Evolutionary conservation across 1,140 invertebrate genomes (phyloP).

Genomic region (Apis laboriosa): DNA sequence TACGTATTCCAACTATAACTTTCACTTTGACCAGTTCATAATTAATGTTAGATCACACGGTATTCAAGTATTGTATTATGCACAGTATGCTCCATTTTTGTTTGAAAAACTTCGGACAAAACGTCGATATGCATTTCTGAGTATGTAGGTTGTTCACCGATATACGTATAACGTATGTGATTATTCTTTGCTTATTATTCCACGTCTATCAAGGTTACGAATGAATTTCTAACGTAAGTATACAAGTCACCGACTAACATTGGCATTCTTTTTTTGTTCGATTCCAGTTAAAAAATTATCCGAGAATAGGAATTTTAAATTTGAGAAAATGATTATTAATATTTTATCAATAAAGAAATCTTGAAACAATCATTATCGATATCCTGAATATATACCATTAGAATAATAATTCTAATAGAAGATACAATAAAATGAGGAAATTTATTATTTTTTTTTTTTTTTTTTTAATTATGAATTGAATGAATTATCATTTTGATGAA

Average conservation of each 20-base stretch:
- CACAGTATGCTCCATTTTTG: conserved; percentile 41
- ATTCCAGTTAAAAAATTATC: not conserved
- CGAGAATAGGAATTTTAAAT: not conserved
- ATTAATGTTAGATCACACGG: conserved; percentile 38
- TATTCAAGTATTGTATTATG: not conserved
- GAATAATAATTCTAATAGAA: not conserved
- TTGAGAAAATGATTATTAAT: not conserved
- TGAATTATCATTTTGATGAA: too few species aligned
- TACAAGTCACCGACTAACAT: not conserved
- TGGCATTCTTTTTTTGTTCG: not conserved
- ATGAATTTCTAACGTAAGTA: not conserved
- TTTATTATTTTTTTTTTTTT: not conserved
- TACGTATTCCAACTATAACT: conserved; percentile 1
- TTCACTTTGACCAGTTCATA: conserved; percentile 14
- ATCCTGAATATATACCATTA: not conserved
- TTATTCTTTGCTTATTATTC: conserved; percentile 12
- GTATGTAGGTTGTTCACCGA: conserved; percentile 49
- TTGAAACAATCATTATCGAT: not conserved
- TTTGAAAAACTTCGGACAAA: not conserved
- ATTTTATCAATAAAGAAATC: too few species aligned
- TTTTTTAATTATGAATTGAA: too few species aligned
- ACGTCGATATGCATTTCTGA: conserved; percentile 42
- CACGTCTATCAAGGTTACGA: not conserved
- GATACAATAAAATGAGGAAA: not conserved
- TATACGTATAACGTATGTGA: not conserved